Base-by-base conservation (phyloP, 2,797 vertebrate species). In the Austrolebias charrua region DNA sequence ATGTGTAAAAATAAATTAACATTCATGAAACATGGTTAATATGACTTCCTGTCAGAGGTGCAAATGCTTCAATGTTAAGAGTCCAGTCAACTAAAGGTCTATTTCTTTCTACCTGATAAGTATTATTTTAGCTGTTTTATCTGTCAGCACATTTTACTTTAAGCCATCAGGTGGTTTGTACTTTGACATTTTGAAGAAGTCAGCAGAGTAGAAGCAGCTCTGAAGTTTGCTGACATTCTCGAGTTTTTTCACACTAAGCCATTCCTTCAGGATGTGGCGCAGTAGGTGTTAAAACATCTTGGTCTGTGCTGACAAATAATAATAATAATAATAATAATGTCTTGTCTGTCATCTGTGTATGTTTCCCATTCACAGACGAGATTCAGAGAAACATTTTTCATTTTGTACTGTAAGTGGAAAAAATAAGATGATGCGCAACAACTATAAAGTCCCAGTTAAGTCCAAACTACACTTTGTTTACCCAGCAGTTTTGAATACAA, bases 181-280 rank as follows among this genome's bases (percentile, higher is more conserved):
- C 45, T 64, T 31, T 59, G n/a, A 14, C 4, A 38, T 8, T 40
- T 52, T 54, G 35, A 10, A 13, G 33, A 0, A 60, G 33, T 60
- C 33, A 55, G 48, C 10, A 38, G 19, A n/a, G 24, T 45, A 29
- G 52, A 49, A 2, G 29, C 20, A 35, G 10, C 28, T 51, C 18
- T 57, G 5, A 59, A 16, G 63, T 54, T 33, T 66, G 44, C 56
- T 71, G 60, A 63, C 59, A 61, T 45, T 50, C 54, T 20, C 8
- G 16, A 9, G 15, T 65, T 69, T 9, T 78, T 43, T 75, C 59
- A 69, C 55, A 55, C 8, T 24, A n/a, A 69, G 55, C 12, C n/a
- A 10, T 75, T 20, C 58, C 43, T 56, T 16, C 68, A 68, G 67
- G 46, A 75, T 60, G 62, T 67, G 55, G 48, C 2, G 12, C n/a